A percentile compares a stretch with the other conserved stretches of the same genome.
Evolutionary conservation across 2,113 vertebrate genomes (phyloP).

Genomic region (Phocoena sinus): DNA sequence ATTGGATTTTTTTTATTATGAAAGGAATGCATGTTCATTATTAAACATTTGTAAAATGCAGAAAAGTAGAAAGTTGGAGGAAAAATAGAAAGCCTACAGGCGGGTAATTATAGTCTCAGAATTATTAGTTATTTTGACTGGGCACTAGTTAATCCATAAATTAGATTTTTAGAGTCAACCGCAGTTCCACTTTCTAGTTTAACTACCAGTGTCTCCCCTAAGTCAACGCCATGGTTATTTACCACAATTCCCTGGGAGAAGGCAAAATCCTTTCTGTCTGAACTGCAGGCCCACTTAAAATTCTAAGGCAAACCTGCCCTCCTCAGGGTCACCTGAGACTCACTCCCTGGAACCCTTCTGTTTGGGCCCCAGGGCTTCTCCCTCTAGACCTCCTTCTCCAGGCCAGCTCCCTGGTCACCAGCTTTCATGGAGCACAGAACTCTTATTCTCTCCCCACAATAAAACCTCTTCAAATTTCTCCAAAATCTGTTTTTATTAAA

Average conservation of each 20-base stretch:
- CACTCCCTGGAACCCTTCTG: no score
- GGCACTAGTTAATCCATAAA: conserved; percentile 39
- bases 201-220: neutral
- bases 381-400: neutral
- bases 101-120: conserved; percentile 57
- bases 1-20: conserved; percentile 68
- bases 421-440: neutral
- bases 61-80: conserved; percentile 59
- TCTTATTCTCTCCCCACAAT: neutral
- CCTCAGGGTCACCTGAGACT: neutral
- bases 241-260: neutral
- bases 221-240: neutral
- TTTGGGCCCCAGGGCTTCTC: neutral
- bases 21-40: conserved; percentile 57
- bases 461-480: neutral
- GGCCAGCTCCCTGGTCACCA: neutral
- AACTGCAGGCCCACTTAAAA: neutral
- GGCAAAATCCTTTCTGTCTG: neutral
- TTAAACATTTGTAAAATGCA: conserved; percentile 64
- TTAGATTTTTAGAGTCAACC: conserved; percentile 37
- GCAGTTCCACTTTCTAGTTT: neutral
- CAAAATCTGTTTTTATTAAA: neutral
- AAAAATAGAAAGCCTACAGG: conserved; percentile 64
- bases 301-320: neutral
- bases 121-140: conserved; percentile 67